Evolutionary conservation across 2,797 vertebrate genomes (phyloP), one percentile per base, ranked within the genome.

Genomic region (Gymnothorax javanicus): DNA sequence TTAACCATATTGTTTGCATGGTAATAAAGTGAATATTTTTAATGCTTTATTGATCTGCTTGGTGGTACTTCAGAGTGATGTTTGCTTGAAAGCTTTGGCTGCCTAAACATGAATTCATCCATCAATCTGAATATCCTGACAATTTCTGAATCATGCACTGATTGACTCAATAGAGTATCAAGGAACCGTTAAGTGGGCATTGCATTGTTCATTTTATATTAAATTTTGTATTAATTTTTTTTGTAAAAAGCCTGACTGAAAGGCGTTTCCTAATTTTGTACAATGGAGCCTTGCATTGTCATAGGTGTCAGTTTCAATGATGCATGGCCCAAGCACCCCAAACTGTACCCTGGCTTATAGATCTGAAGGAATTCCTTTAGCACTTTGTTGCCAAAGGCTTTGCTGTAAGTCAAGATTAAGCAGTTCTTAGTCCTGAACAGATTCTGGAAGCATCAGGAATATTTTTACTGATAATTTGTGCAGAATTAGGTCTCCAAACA

Each of bases 301-400:
- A 54, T 43, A 81, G 58, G 87, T 87, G 73, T 87, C 81, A 27
- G 33, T 86, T 82, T 86, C 77, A 88, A 7, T 71, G 54, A 88
- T 27, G 57, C 57, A n/a, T 84, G 60, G 67, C 75, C 60, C 60
- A 62, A 82, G 79, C 64, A 83, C 67, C 64, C 8, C 54, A 75
- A 83, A 85, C 84, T 85, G 20, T 82, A 59, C 33, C 57, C 50
- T n/a, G 54, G 75, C 25, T 69, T 67, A 43, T 25, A 64, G n/a
- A 56, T 23, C 33, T 13, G 77, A 81, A 83, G 57, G 69, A 8
- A 64, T 86, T 84, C 33, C 79, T 64, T 71, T 64, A 17, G 73
- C 67, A 15, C 85, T 81, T 50, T 33, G 57, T 62, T 4, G 25
- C 50, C 20, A 52, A 12, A 82, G 43, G 27, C 59, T 13, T 62